Percentiles rank a stretch among this genome's conserved stretches.
These are phyloP conservation scores for Cheilinus undulatus DNA, from an alignment of 2,113 vertebrate species.

Conservation along the genomic window DNA sequence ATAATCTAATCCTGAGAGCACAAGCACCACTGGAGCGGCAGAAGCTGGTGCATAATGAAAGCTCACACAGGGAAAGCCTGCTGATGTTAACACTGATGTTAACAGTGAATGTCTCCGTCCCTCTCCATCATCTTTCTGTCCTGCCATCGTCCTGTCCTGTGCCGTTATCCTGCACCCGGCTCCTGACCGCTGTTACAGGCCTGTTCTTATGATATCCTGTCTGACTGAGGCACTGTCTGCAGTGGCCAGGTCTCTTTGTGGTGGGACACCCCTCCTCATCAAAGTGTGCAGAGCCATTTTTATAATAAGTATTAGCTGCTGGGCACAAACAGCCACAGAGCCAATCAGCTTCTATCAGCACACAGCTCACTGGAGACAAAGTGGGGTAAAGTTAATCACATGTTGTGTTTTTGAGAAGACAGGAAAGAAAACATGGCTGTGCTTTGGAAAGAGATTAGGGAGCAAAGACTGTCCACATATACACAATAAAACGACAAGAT, in stretches of 20 bases:
- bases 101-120: constrained; percentile 37
- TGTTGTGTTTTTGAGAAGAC: no score
- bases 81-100: no score
- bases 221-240: not conserved
- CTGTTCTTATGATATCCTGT: not conserved
- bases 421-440: constrained; percentile 10
- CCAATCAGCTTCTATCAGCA: constrained; percentile 53
- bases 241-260: constrained; percentile 1
- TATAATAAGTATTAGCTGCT: constrained; percentile 59
- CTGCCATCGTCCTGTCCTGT: constrained; percentile 21
- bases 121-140: not conserved
- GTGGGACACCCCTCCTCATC: constrained; percentile 20
- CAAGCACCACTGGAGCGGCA: constrained; percentile 33
- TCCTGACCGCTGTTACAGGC: constrained; percentile 13
- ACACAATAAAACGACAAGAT: no score
- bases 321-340: constrained; percentile 45
- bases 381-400: constrained; percentile 59
- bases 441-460: not conserved
- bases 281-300: constrained; percentile 56
- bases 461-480: not conserved
- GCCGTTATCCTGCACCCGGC: no score
- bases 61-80: constrained; percentile 60
- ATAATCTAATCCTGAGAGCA: constrained; percentile 69
- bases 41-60: constrained; percentile 74
- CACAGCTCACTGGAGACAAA: constrained; percentile 48